Evolutionary conservation across 2,888 invertebrate species (phyloP).

Genomic region (Melanotus villosus): DNA sequence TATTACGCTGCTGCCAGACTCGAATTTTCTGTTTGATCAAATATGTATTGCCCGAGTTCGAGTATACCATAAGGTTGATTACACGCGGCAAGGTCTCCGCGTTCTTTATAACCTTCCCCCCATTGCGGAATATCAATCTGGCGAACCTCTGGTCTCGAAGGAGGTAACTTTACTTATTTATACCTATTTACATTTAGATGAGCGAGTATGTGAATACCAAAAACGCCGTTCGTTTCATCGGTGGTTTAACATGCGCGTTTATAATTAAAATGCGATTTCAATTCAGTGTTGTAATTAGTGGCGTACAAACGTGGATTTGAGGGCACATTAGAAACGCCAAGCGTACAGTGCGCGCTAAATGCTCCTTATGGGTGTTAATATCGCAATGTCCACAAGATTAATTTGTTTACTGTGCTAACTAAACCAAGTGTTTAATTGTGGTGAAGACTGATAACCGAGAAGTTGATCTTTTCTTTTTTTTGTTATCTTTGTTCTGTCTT

Average conservation of each 20-base stretch:
- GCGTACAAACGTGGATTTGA: background rate
- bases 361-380: background rate
- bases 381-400: slow-evolving; percentile 1
- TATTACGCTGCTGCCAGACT: too few species aligned
- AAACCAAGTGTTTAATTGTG: too few species aligned
- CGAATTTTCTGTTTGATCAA: background rate
- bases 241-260: background rate
- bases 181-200: too few species aligned
- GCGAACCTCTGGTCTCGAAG: background rate
- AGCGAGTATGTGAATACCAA: background rate
- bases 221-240: background rate
- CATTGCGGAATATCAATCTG: background rate
- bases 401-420: background rate
- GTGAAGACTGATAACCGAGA: too few species aligned
- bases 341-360: background rate
- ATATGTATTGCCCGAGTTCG: background rate
- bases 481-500: too few species aligned
- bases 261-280: background rate
- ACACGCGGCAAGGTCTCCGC: background rate
- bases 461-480: too few species aligned
- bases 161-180: too few species aligned
- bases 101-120: slow-evolving; percentile 1
- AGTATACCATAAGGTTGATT: background rate
- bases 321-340: slow-evolving; percentile 4
- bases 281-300: background rate